These are phyloP conservation scores for Beris chalybata DNA, from an alignment of 2,888 invertebrate genomes.

Conservation along the genomic window DNA sequence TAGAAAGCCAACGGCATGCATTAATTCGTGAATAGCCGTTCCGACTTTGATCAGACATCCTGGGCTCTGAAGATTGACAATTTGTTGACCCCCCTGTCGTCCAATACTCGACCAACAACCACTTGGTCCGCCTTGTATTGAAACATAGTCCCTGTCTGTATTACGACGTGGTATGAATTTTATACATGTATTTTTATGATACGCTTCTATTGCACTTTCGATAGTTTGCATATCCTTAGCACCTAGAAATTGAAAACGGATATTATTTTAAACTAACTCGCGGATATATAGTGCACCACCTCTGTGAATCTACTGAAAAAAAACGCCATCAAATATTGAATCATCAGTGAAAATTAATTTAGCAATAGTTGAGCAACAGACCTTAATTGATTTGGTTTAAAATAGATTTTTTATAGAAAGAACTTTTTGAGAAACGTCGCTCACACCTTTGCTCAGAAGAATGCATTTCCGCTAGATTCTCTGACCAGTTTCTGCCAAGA, in stretches of 20 bases:
- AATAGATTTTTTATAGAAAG: too few relatives aligned
- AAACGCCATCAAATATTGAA: too few relatives aligned
- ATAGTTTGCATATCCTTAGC: slow-evolving; percentile 61
- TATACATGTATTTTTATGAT: slow-evolving; percentile 71
- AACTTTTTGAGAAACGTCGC: too few relatives aligned
- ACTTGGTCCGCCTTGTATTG: slow-evolving; percentile 63
- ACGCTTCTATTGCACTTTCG: slow-evolving; percentile 67
- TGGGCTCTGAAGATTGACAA: slow-evolving; percentile 48
- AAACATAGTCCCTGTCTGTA: slow-evolving; percentile 65
- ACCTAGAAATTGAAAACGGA: slow-evolving; percentile 17
- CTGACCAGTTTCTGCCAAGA: too few relatives aligned
- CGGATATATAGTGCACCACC: too few relatives aligned
- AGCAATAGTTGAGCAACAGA: too few relatives aligned
- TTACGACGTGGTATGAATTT: slow-evolving; percentile 60
- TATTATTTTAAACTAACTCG: too few relatives aligned
- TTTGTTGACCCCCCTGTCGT: slow-evolving; percentile 58
- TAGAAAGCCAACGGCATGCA: slow-evolving; percentile 73
- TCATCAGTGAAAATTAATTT: too few relatives aligned
- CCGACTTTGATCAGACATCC: slow-evolving; percentile 66
- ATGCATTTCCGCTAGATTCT: too few relatives aligned
- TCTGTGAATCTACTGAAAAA: too few relatives aligned
- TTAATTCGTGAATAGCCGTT: slow-evolving; percentile 72
- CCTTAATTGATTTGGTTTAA: too few relatives aligned
- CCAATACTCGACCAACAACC: slow-evolving; percentile 80
- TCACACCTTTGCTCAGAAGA: too few relatives aligned